These are phyloP conservation scores for Umimayanthus chanpuru DNA, from an alignment of 92 coral and sea anemone genomes.

Conservation along the genomic window DNA sequence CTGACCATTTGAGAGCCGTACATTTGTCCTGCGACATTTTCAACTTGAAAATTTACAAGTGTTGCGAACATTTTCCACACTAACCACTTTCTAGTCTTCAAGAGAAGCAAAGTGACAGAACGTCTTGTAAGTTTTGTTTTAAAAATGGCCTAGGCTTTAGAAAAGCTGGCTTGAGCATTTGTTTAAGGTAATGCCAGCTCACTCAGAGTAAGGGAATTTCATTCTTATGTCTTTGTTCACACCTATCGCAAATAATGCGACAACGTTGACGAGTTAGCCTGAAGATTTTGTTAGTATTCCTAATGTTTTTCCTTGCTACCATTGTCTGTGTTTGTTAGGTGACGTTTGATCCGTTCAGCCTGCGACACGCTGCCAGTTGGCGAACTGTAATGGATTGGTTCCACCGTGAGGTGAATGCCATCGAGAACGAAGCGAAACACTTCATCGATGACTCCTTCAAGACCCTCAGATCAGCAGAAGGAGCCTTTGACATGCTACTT, in stretches of 20 bases:
- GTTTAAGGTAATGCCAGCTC: neutral
- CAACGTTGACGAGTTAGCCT: neutral
- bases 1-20: neutral
- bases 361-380: constrained; percentile 95
- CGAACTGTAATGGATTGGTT: constrained; percentile 98
- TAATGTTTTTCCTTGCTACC: neutral
- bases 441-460: constrained; percentile 97
- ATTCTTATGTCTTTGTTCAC: neutral
- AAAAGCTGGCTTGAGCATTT: neutral
- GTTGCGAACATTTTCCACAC: neutral
- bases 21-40: neutral
- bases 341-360: constrained; percentile 94
- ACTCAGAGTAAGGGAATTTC: neutral
- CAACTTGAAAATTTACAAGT: neutral
- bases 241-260: neutral
- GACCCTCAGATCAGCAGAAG: constrained; percentile 96
- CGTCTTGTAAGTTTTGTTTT: too few species aligned
- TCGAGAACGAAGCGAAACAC: constrained; percentile 98
- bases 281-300: neutral
- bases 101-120: too few species aligned
- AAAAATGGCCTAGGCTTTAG: too few species aligned
- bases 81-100: too few species aligned
- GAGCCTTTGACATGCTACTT: constrained; percentile 98
- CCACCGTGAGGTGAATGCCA: constrained; percentile 95
- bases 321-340: constrained; percentile 58